Evolutionary conservation across 2,888 invertebrate genomes (phyloP), one percentile per base, ranked within the genome.

Genomic region (Chrysolina haemoptera): DNA sequence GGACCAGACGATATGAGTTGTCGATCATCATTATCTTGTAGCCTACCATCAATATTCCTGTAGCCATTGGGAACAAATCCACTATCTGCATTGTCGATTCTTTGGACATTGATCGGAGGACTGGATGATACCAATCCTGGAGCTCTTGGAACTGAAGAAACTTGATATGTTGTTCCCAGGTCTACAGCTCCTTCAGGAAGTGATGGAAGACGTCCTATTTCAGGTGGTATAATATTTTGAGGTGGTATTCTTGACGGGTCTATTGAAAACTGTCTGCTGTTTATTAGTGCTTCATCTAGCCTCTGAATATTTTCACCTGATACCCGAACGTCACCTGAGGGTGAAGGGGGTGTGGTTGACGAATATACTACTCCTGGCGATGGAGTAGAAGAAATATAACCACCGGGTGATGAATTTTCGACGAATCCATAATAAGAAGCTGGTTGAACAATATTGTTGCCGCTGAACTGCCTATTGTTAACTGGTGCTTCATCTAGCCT

Each of bases 211-310:
- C 65, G 48, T 5, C 70, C 67, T 20, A 79, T 78, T 70, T 79
- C 80, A 22, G 79, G 79, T n/a, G 79, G 79, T 70, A 80, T 69
- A n/a, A 79, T 78, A 59, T 80, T 79, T 40, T 62, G 66, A 5
- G 67, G 40, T 3, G 80, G 78, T 46, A 79, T 77, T 27, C 71
- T 59, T 1, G 70, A 40, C 22, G 73, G 79, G 68, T 78, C 75
- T 9, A 77, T 20, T 5, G 11, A 50, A 43, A 62, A 62, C 41
- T 74, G 74, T 20, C 41, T 40, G 14, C 73, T 65, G 35, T 70
- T 63, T 14, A 62, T 12, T 16, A 55, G 18, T 6, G 66, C 62
- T 46, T 67, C 59, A 46, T 65, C 48, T 14, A 69, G 55, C 14
- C 27, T 53, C 53, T 43, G 41, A 50, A 53, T 67, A 67, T 16